Base-by-base conservation (phyloP, 2,113 vertebrate species). In the Pavo muticus region DNA sequence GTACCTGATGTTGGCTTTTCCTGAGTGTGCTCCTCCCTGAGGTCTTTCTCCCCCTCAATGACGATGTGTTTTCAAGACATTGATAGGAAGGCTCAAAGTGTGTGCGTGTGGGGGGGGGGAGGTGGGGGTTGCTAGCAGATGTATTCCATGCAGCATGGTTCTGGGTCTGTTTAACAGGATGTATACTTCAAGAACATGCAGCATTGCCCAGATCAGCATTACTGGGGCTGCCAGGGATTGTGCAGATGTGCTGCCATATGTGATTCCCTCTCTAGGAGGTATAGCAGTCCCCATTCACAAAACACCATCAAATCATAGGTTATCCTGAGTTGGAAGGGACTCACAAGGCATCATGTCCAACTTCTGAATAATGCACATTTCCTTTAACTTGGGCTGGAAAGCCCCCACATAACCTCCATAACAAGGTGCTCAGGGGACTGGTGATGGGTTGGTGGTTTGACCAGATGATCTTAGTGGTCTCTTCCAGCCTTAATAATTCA, bases 31-130 rank as follows among this genome's bases (percentile, higher is more conserved):
- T 64, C 50, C 45, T 64, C 63, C 65, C 40, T 60, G 52, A 9
- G 52, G 52, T 30, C 27, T 54, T 54, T 54, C 11, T 56, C 18
- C 30, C 12, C 10, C 8, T 17, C 20, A n/a, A 7, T 2, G 37
- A 12, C 0, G 1, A 80, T 1, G 0, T 14, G 5, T 3, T 83
- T 74, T 54, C 3, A 7, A 74, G 37, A 30, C 61, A 35, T 0
- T 2, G 9, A 18, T 74, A 30, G 67, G 25, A 74, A 76, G 9
- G 20, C 9, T n/a, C 52, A 54, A 54, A 54, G 52, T 50, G 12
- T 50, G 47, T 48, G 11, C 24, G 48, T 50, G 27, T 25, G n/a
- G n/a, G n/a, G n/a, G n/a, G n/a, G n/a, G n/a, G n/a, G n/a, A n/a
- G n/a, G n/a, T n/a, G n/a, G n/a, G n/a, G n/a, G n/a, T n/a, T n/a